Evolutionary conservation across 2,888 invertebrate species (phyloP), one percentile per base, ranked within the genome.

Genomic region (Drosophila ezoana): DNA sequence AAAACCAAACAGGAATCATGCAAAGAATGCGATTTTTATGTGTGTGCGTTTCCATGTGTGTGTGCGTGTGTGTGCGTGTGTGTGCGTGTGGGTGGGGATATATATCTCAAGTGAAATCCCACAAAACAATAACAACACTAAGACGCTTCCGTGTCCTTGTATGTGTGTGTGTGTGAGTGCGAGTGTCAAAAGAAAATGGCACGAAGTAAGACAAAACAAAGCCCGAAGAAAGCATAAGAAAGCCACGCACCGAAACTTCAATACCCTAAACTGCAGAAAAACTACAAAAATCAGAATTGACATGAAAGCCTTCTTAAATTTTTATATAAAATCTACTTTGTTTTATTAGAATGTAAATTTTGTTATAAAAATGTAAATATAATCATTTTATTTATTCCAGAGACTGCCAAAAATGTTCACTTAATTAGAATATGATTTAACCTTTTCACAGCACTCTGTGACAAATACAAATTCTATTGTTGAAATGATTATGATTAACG

Each of bases 1-100:
- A 65, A 76, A 80, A 61, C 71, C 79, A 69, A 68, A 68, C 64
- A 47, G 71, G 60, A 73, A 74, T 57, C 72, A 78, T 72, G 64
- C 81, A 64, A 81, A 49, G 72, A 87, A 84, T 84, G 56, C 43
- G 58, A 49, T 54, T 63, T 44, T 51, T 58, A 23, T 51, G 20
- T 51, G 32, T 18, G 16, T 38, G 35, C 9, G 35, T 51, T 10
- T 13, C 16, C 18, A 28, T 49, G 14, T 16, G 33, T 49, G 23
- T 37, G 35, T 47, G 13, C 16, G 14, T 51, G 5, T 4, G 23
- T 5, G 23, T 5, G 23, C 5, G 23, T 56, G 23, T 47, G 35
- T 47, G 14, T 32, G 14, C 57, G 16, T 45, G 28, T 54, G 14
- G 47, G 45, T 44, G 45, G 57, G 18, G 35, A 40, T 35, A 54